phyloP scores from a whole-genome alignment of 1,140 invertebrate species.

The Papilio aristodemus region DNA sequence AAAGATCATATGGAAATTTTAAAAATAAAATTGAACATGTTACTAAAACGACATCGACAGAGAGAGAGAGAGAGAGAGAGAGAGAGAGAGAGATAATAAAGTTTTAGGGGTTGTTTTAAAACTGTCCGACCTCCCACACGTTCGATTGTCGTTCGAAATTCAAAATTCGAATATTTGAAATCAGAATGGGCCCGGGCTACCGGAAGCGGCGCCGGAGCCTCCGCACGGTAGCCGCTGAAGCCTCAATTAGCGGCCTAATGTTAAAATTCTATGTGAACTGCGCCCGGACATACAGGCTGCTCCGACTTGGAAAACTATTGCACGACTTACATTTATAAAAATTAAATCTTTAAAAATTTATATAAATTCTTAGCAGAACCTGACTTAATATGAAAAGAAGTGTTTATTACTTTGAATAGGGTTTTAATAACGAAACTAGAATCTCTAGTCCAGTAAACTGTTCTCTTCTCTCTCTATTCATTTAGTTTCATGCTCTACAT shows the following conservation, averaged over 20 bases:
- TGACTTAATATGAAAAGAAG: too few species aligned
- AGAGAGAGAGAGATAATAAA: conserved; percentile 33
- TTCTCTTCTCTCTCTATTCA: too few species aligned
- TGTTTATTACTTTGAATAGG: too few species aligned
- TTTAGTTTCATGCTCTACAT: too few species aligned
- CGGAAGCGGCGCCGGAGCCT: conserved; percentile 55
- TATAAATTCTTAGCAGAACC: too few species aligned
- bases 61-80: too few species aligned
- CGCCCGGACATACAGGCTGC: conserved; percentile 46
- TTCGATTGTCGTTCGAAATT: conserved; percentile 39
- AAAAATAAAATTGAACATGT: background rate
- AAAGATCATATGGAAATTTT: background rate
- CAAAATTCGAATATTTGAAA: conserved; percentile 39
- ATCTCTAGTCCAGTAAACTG: too few species aligned
- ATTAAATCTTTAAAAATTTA: too few species aligned
- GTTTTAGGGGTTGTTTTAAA: conserved; percentile 36
- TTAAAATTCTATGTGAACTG: conserved; percentile 68
- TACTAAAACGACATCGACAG: background rate
- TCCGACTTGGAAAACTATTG: background rate
- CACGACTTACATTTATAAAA: too few species aligned
- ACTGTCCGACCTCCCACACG: conserved; percentile 48
- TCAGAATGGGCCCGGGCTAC: conserved; percentile 38
- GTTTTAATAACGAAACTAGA: too few species aligned
- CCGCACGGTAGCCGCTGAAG: conserved; percentile 62
- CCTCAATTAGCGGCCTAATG: conserved; percentile 65